These are phyloP conservation scores for Digitonthophagus gazella DNA, from an alignment of 2,888 invertebrate genomes.

Conservation along the genomic window DNA sequence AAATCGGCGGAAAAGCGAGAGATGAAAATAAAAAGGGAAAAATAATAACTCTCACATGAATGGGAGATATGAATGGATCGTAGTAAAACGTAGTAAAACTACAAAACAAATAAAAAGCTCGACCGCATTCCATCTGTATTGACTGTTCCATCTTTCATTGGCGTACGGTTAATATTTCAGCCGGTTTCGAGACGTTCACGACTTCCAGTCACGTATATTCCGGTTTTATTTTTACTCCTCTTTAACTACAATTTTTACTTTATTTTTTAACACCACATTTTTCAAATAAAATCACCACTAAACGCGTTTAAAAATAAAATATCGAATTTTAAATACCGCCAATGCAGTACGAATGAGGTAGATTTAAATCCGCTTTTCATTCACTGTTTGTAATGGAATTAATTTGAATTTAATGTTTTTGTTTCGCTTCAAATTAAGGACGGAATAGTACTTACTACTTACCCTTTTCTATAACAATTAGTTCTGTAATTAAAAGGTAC, in stretches of 20 bases:
- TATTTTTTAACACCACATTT: conserved; percentile 16
- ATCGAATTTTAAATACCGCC: conserved; percentile 7
- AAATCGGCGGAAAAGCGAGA: conserved; percentile 16
- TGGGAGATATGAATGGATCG: conserved; percentile 49
- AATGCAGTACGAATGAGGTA: conserved; percentile 23
- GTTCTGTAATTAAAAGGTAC: too few relatives aligned
- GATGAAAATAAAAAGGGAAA: conserved; percentile 28
- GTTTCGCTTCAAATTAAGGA: conserved; percentile 3
- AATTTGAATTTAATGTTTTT: conserved; percentile 28
- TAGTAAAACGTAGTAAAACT: conserved; percentile 52
- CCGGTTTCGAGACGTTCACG: conserved; percentile 13
- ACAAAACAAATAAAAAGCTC: conserved; percentile 52
- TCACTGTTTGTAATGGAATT: conserved; percentile 26
- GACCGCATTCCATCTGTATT: conserved; percentile 44
- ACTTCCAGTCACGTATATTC: conserved; percentile 23
- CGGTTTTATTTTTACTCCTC: conserved; percentile 26
- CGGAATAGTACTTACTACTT: not conserved
- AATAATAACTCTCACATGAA: conserved; percentile 41
- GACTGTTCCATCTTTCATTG: conserved; percentile 32
- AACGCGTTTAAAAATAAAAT: conserved; percentile 18
- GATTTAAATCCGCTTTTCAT: conserved; percentile 29
- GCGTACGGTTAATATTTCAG: conserved; percentile 26
- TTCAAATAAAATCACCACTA: conserved; percentile 5
- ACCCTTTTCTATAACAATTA: too few relatives aligned
- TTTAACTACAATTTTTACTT: conserved; percentile 18